Evolutionary conservation across 1,140 invertebrate genomes (phyloP), one percentile per base, ranked within the genome.

Genomic region (Cyphomyrmex costatus): DNA sequence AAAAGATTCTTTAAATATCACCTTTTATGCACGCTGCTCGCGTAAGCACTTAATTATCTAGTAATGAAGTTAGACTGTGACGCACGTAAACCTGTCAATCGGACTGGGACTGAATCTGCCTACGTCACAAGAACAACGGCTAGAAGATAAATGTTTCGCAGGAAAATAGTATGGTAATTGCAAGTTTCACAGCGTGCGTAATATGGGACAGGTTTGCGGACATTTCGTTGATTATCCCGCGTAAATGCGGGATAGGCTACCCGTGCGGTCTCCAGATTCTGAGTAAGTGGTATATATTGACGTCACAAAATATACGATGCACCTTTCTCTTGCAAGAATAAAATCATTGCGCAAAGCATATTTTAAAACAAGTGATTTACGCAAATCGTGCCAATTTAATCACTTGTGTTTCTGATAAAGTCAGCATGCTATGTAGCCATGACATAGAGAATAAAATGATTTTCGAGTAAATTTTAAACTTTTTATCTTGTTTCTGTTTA

Each of bases 271-370:
- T 82, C 7, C 14, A 30, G 78, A 74, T 86, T 86, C 78, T 60
- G 3, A 42, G 78, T 83, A 86, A 63, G 58, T 83, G 36, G 80
- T 42, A 19, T n/a, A 86, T 42, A 84, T 85, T 85, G 86, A 87
- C 86, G 86, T 85, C 71, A 85, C 33, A 33, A 30, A 24, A 49
- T 46, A n/a, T 12, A 16, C 49, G 27, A 27, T 68, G 7, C 60
- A 84, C 42, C 80, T 87, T 87, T 87, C 71, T 53, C 63, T 85
- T 33, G 80, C 46, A 77, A 14, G 71, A 87, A 87, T 84, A 83
- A 73, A 19, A 30, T n/a, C 0, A 3, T 85, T 85, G 46, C 49
- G 30, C 12, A 85, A 85, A 16, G 3, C 27, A 56, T 24, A 66
- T 78, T 85, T 85, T 85, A 27, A n/a, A 42, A n/a, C 12, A 70